Percentiles rank a stretch among this genome's conserved stretches.
Evolutionary conservation across 2,797 vertebrate species (phyloP).

Genomic region (Peromyscus aztecus): DNA sequence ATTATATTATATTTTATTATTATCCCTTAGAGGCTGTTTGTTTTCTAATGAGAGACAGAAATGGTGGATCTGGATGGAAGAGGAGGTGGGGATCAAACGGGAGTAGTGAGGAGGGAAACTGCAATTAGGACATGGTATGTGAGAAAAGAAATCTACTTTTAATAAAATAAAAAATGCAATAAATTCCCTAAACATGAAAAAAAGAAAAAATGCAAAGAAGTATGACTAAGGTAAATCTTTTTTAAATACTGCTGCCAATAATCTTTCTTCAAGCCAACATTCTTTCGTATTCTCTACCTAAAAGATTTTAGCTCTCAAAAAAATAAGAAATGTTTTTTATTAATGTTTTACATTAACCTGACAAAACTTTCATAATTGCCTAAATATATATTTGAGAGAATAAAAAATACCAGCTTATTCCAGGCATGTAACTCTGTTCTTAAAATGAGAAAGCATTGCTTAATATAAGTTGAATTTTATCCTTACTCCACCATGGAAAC

Average conservation of each 20-base stretch:
- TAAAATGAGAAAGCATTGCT: slow-evolving; percentile 58
- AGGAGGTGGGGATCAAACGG: neutral
- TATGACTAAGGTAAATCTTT: neutral
- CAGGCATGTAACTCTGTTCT: slow-evolving; percentile 68
- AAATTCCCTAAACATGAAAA: neutral
- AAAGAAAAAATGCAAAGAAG: neutral
- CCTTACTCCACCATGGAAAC: slow-evolving; percentile 69
- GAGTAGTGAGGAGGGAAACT: neutral
- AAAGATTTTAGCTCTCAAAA: neutral
- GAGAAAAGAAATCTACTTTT: neutral
- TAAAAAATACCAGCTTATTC: slow-evolving; percentile 70
- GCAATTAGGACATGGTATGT: neutral
- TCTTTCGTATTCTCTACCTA: neutral
- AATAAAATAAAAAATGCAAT: neutral
- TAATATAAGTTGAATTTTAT: neutral
- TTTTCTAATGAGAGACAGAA: neutral
- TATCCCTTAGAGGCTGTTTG: too few species aligned
- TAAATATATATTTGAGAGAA: slow-evolving; percentile 69
- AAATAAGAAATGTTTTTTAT: neutral
- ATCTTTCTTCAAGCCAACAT: neutral
- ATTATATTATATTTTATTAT: too few species aligned
- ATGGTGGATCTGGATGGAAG: neutral
- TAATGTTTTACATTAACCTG: slow-evolving; percentile 62
- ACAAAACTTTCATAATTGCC: slow-evolving; percentile 43
- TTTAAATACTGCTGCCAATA: neutral